Evolutionary conservation across 2,797 vertebrate species (phyloP), one percentile per base, ranked within the genome.

Genomic region (Gambusia yucatana): DNA sequence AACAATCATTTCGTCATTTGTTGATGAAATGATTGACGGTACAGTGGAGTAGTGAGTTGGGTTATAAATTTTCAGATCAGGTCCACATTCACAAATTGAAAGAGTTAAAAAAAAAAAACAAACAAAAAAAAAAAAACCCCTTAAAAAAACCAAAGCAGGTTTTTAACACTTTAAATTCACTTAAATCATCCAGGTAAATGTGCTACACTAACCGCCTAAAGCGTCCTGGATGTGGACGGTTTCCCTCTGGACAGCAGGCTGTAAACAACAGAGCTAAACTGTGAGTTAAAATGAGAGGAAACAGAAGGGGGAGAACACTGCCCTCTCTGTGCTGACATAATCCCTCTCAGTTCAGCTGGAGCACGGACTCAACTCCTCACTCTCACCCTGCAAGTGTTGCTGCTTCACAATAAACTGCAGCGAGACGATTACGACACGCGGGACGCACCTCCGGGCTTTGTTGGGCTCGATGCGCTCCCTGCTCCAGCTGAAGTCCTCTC

Each of bases 301-400:
- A 85, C 52, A 65, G 84, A 84, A 71, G 71, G 78, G n/a, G 14
- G 67, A 79, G 91, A 94, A 94, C 93, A 93, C 91, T 84, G 44
- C 46, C 8, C 85, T 85, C 92, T 91, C 87, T 94, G 93, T 93
- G 80, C 84, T 44, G 76, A 88, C 77, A 85, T 94, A 94, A 95
- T 95, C 93, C 91, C 84, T 84, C 86, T 89, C 87, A 90, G 84
- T 93, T 91, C 79, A 86, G 81, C 86, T 88, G 84, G 36, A 93
- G 88, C 77, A 79, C 83, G 82, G 80, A 89, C 88, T 84, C 77
- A 67, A 84, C 84, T 50, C 74, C 87, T 86, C 75, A 71, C 84
- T 85, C 90, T 83, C 82, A 39, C 85, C 74, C 80, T 6, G 44
- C 57, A 82, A 92, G 86, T 87, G 90, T 86, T 76, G 67, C 78